Base-by-base conservation (phyloP, 1,140 invertebrate genomes). In the Reticulitermes speratus region DNA sequence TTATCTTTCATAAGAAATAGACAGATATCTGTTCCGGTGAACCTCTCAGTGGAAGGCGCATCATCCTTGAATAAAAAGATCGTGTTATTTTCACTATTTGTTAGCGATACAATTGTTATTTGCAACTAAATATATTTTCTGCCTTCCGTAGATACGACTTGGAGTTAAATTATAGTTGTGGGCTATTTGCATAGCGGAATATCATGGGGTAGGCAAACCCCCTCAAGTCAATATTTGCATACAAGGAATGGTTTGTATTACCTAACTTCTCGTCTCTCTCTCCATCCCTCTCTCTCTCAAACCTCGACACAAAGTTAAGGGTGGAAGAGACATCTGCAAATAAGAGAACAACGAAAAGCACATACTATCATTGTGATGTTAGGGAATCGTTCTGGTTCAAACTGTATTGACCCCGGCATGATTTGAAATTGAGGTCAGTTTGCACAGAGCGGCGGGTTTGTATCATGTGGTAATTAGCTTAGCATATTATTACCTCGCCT, bases 181-280 rank as follows among this genome's bases (percentile, higher is more conserved):
- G 65, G 65, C 25, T 75, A 75, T 75, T 75, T 44, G 82, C 44
- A 25, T 32, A 45, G 83, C 9, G 83, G 52, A 84, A 84, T 84
- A 84, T 84, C 45, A 32, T 84, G 48, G 48, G 83, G 83, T 84
- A 84, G 45, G 83, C 83, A 84, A 84, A 84, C 55, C 45, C 44
- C 45, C 44, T 14, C 32, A 16, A 85, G 85, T 85, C 85, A 85
- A 85, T 85, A 85, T 85, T 85, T 75, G 65, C 85, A 69, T 12
- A 38, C 85, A 65, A 38, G 52, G 59, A 85, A 84, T 84, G 83
- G 48, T 44, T 84, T 84, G 48, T 30, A 75, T 75, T 75, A 75
- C 9, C 8, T 30, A 75, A 75, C 65, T 75, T 75, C 65, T 30
- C 65, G 16, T 75, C 25, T 12, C 7, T 16, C 65, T 75, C 65